Conservation (phyloP, 1,140 invertebrate species). For the Mycetomoellerius zeteki region DNA sequence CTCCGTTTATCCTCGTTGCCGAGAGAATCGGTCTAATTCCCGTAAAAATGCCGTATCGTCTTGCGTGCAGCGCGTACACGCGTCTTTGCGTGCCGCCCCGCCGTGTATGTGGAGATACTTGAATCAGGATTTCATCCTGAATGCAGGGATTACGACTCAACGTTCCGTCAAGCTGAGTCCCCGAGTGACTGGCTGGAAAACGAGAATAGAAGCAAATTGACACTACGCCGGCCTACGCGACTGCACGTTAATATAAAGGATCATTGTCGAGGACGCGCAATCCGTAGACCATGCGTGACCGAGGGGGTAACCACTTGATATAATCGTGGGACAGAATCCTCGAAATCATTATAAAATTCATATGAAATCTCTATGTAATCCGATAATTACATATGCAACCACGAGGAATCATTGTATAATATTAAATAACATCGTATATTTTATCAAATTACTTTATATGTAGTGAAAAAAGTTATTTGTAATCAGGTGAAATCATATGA, state of each 20-base stretch:
- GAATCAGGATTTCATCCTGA: slow-evolving; percentile 50
- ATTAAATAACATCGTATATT: too few relatives aligned
- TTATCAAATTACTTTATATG: too few relatives aligned
- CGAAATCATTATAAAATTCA: too few relatives aligned
- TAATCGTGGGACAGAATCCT: too few relatives aligned
- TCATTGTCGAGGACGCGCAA: slow-evolving; percentile 52
- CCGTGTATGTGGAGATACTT: background rate
- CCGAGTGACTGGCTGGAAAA: slow-evolving; percentile 56
- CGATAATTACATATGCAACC: too few relatives aligned
- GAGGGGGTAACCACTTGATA: too few relatives aligned
- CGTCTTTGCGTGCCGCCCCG: background rate
- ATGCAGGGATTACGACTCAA: slow-evolving; percentile 41
- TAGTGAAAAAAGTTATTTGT: too few relatives aligned
- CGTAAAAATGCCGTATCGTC: slow-evolving; percentile 1
- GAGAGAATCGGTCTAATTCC: slow-evolving; percentile 27
- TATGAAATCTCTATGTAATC: too few relatives aligned
- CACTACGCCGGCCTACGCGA: slow-evolving; percentile 48
- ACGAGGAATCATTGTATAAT: too few relatives aligned
- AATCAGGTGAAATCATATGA: too few relatives aligned
- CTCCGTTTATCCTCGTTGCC: background rate
- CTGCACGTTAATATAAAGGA: slow-evolving; percentile 52
- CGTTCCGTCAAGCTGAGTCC: slow-evolving; percentile 21
- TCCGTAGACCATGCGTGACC: slow-evolving; percentile 30
- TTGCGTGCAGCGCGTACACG: background rate
- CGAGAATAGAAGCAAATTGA: slow-evolving; percentile 56